phyloP scores from a whole-genome alignment of 2,113 vertebrate species.

The Brachypteracias leptosomus region DNA sequence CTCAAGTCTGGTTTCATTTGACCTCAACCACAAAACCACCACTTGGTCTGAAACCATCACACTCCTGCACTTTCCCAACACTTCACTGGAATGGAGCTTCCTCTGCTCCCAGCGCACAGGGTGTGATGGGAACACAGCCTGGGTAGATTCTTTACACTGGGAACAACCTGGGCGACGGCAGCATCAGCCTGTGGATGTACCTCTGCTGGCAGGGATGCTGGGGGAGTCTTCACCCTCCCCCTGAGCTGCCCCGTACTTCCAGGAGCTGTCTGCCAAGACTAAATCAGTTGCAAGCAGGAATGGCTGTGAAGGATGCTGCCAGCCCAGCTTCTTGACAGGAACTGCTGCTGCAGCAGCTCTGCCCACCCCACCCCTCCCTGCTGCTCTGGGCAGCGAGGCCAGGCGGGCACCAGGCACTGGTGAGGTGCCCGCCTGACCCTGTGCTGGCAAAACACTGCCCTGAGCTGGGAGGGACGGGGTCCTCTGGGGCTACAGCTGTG shows the following conservation, averaged over 20 bases:
- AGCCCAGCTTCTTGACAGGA: too few relatives aligned
- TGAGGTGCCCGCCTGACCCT: accelerated
- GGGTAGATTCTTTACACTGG: accelerated
- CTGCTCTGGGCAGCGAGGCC: neutral
- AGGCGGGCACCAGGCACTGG: neutral
- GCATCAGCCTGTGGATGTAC: accelerated
- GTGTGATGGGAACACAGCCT: neutral
- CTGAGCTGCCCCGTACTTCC: neutral
- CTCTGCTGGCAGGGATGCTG: neutral
- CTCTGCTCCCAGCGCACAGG: neutral
- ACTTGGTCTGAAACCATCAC: accelerated
- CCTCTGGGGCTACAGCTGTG: accelerated
- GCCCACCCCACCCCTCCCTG: too few relatives aligned
- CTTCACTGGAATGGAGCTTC: neutral
- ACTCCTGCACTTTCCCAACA: accelerated
- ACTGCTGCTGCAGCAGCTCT: too few relatives aligned
- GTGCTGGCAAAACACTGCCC: neutral
- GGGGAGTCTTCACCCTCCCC: neutral
- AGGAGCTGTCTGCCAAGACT: neutral
- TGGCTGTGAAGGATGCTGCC: neutral
- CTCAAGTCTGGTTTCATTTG: accelerated
- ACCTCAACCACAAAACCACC: accelerated
- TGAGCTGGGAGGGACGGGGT: accelerated
- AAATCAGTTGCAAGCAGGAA: neutral
- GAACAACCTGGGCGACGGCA: accelerated